Evolutionary conservation across 2,797 vertebrate genomes (phyloP).

Genomic region (Melanotaenia boesemani): DNA sequence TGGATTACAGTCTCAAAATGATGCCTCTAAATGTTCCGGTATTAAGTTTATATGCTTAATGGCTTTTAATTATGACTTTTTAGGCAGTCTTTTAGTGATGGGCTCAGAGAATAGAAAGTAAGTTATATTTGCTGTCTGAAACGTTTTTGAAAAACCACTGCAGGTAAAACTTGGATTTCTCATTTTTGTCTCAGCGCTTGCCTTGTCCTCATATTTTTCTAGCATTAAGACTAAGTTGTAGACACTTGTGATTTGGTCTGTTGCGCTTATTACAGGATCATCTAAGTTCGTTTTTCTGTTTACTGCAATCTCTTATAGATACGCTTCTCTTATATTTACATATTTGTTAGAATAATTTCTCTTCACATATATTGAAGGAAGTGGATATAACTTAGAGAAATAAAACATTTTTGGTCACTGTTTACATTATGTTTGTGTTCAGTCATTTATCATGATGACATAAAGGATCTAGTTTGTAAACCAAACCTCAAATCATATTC

Average conservation of each 20-base stretch:
- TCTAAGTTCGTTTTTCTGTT: neutral
- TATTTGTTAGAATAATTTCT: no score
- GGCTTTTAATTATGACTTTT: neutral
- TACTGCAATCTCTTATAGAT: neutral
- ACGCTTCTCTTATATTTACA: no score
- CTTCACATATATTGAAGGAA: neutral
- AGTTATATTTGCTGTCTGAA: neutral
- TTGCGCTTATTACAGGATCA: neutral
- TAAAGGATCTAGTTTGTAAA: no score
- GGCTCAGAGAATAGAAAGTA: neutral
- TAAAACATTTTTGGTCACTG: neutral
- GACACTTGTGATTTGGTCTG: no score
- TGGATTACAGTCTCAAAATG: no score
- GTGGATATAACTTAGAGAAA: neutral
- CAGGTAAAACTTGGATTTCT: slow-evolving; percentile 25
- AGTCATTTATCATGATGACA: no score
- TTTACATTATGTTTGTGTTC: neutral
- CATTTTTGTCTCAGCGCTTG: slow-evolving; percentile 9
- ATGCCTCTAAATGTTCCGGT: no score
- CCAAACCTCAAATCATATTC: no score
- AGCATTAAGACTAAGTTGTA: no score
- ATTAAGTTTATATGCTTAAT: neutral
- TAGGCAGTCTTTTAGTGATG: neutral
- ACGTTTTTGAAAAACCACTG: neutral
- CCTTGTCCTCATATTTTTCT: neutral